Conservation (phyloP, 2,113 vertebrate genomes). For the Oncorhynchus kisutch region DNA sequence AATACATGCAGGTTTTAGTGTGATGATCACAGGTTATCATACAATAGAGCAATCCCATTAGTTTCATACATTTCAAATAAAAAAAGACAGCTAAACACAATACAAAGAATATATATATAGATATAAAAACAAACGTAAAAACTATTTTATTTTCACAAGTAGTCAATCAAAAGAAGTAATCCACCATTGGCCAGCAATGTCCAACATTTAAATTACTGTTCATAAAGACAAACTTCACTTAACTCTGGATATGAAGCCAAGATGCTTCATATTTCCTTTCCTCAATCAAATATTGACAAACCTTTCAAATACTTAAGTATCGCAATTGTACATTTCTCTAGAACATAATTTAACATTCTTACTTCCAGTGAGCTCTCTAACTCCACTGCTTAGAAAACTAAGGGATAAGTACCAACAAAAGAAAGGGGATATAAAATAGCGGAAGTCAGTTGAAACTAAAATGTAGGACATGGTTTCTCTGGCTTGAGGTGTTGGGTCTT, state of each 20-base stretch:
- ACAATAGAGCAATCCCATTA: constrained; percentile 47
- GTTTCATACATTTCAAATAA: constrained; percentile 49
- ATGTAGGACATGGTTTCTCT: constrained; percentile 21
- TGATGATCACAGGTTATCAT: constrained; percentile 46
- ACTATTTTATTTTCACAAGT: constrained; percentile 21
- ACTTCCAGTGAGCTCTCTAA: constrained; percentile 21
- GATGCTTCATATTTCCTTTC: constrained; percentile 10
- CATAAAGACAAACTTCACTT: constrained; percentile 25
- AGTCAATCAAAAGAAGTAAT: constrained; percentile 42
- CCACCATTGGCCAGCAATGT: constrained; percentile 75
- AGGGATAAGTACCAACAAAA: constrained; percentile 21
- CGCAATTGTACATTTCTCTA: constrained; percentile 18
- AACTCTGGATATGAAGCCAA: background rate
- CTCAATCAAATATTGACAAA: constrained; percentile 19
- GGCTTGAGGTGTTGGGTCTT: constrained; percentile 29
- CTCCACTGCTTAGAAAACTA: constrained; percentile 9
- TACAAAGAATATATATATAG: constrained; percentile 47
- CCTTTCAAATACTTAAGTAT: constrained; percentile 46
- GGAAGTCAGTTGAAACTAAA: background rate
- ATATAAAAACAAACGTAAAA: constrained; percentile 28
- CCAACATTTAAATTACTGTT: constrained; percentile 44
- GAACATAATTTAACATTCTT: constrained; percentile 1
- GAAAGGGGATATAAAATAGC: no score
- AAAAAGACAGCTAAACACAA: constrained; percentile 50
- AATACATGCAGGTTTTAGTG: constrained; percentile 60